phyloP scores from a whole-genome alignment of 2,888 invertebrate species.

The Dynastes maya region DNA sequence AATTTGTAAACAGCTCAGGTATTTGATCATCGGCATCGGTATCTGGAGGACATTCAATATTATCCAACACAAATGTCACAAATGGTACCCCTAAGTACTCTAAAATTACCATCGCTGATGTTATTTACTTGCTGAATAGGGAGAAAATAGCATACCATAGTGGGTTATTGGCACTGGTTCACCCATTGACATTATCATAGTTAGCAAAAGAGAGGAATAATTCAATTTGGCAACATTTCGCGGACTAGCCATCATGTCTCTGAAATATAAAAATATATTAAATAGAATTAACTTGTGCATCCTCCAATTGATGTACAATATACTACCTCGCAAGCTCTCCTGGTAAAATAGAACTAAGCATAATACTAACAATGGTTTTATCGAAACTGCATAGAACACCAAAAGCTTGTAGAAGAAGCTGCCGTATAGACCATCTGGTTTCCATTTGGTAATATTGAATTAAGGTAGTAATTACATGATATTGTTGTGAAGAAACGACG shows the following conservation, averaged over 20 bases:
- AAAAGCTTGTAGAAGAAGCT: conserved; percentile 87
- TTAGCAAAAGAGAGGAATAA: conserved; percentile 87
- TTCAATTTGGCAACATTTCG: conserved; percentile 85
- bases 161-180: conserved; percentile 92
- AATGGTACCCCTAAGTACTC: conserved; percentile 91
- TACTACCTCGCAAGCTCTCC: conserved; percentile 88
- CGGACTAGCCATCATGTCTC: conserved; percentile 86
- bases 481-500: conserved; percentile 87
- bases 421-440: conserved; percentile 88
- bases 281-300: neutral
- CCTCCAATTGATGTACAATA: neutral
- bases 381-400: conserved; percentile 91
- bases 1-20: conserved; percentile 87
- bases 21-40: conserved; percentile 89
- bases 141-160: conserved; percentile 77
- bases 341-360: conserved; percentile 91
- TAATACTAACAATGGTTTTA: conserved; percentile 84
- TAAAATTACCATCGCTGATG: conserved; percentile 68
- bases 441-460: conserved; percentile 98
- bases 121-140: too few species aligned
- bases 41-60: conserved; percentile 86
- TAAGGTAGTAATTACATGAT: conserved; percentile 86
- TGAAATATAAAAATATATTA: conserved; percentile 62
- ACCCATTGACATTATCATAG: conserved; percentile 92
- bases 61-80: conserved; percentile 84